Percentiles rank a stretch among this genome's conserved stretches.
Evolutionary conservation across 2,797 vertebrate species (phyloP).

Genomic region (Merluccius polli): DNA sequence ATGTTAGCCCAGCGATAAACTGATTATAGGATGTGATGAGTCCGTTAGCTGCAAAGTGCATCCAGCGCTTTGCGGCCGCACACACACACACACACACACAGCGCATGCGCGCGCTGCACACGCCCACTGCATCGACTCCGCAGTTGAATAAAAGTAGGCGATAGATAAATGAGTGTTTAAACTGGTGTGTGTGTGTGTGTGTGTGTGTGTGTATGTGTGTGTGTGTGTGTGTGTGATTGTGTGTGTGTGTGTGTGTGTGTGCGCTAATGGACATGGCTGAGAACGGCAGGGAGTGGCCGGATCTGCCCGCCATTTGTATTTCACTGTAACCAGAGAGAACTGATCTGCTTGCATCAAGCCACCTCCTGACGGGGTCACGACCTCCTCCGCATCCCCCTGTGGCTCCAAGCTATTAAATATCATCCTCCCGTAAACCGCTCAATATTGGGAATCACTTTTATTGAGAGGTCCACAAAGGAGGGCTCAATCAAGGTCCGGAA

Average conservation of each 20-base stretch:
- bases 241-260: neutral
- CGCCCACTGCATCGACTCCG: neutral
- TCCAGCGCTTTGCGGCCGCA: neutral
- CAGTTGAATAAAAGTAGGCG: neutral
- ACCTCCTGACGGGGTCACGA: neutral
- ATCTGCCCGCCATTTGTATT: neutral
- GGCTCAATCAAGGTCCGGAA: neutral
- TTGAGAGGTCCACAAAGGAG: neutral
- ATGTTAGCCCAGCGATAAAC: neutral
- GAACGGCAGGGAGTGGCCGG: neutral
- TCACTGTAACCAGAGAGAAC: conserved; percentile 1
- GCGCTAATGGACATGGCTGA: neutral
- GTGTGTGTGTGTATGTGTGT: too few species aligned
- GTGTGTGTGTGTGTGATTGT: too few species aligned
- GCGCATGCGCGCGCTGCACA: too few species aligned
- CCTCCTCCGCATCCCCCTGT: neutral
- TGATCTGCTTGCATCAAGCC: neutral
- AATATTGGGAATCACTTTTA: neutral
- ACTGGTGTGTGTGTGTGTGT: neutral
- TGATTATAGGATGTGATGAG: neutral
- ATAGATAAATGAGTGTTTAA: neutral
- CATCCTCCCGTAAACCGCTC: neutral
- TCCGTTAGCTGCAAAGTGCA: neutral
- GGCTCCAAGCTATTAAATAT: neutral
- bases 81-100: neutral